Percentiles rank a stretch among this genome's conserved stretches.
Conservation (phyloP, 2,797 vertebrate species). For the Champsocephalus esox region DNA sequence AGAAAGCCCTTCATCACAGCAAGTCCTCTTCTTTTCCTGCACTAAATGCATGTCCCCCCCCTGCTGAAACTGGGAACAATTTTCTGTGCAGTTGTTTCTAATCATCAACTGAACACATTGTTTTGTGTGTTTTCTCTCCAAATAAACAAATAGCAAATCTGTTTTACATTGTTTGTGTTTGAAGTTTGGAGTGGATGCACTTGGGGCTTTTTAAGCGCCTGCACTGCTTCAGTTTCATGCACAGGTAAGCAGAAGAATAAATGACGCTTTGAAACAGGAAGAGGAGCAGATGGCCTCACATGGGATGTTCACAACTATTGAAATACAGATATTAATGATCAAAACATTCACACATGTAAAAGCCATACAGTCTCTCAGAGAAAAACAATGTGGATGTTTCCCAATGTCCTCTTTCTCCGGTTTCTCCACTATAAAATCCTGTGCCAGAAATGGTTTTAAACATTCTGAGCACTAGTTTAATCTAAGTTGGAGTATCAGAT, state of each 20-base stretch:
- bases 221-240: conserved; percentile 20
- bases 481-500: conserved; percentile 41
- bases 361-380: conserved; percentile 29
- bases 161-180: conserved; percentile 67
- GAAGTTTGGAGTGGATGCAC: conserved; percentile 52
- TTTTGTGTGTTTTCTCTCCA: conserved; percentile 63
- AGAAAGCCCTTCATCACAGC: conserved; percentile 50
- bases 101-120: conserved; percentile 65
- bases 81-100: conserved; percentile 76
- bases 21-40: conserved; percentile 32
- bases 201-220: conserved; percentile 28
- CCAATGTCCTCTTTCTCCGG: conserved; percentile 13
- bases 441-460: conserved; percentile 61
- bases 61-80: conserved; percentile 61
- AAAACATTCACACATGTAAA: conserved; percentile 54
- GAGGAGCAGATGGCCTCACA: not conserved
- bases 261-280: not conserved
- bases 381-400: conserved; percentile 33
- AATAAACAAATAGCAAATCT: conserved; percentile 65
- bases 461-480: conserved; percentile 55
- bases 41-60: conserved; percentile 32
- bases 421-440: conserved; percentile 27
- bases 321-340: conserved; percentile 32
- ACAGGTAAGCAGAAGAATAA: conserved; percentile 40
- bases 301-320: not conserved